Evolutionary conservation across 1,140 invertebrate species (phyloP).

Genomic region (Homarus americanus): DNA sequence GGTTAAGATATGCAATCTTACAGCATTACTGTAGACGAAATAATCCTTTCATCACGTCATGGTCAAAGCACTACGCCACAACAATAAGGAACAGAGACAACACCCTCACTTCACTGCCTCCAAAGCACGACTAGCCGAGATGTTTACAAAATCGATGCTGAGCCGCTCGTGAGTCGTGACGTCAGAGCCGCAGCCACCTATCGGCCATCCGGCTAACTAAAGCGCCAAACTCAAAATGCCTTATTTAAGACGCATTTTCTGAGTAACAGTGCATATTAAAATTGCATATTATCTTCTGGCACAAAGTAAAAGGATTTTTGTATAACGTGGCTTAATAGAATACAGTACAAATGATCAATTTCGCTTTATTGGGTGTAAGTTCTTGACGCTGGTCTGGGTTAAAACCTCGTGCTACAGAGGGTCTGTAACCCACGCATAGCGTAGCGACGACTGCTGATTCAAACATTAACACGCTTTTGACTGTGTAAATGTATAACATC

Average conservation of each 20-base stretch:
- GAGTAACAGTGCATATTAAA: background rate
- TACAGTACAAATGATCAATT: too few relatives aligned
- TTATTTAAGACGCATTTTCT: background rate
- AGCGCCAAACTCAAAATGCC: background rate
- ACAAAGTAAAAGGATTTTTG: too few relatives aligned
- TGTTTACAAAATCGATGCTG: constrained; percentile 62
- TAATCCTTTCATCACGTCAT: constrained; percentile 51
- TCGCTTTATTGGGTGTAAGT: background rate
- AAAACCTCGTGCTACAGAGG: background rate
- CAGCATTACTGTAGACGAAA: constrained; percentile 27
- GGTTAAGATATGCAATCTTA: constrained; percentile 4
- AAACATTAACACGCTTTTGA: too few relatives aligned
- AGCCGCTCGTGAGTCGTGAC: constrained; percentile 27
- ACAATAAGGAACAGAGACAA: constrained; percentile 1
- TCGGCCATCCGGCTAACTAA: background rate
- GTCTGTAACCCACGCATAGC: background rate
- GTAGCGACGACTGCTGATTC: too few relatives aligned
- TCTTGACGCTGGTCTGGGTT: background rate
- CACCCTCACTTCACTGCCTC: background rate
- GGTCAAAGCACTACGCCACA: constrained; percentile 54
- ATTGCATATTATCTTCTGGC: too few relatives aligned
- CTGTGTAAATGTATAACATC: too few relatives aligned
- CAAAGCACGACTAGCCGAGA: constrained; percentile 23
- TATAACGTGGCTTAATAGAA: too few relatives aligned
- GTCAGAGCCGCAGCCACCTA: constrained; percentile 38